These are phyloP conservation scores for Dolichomitus sp. DNA, from an alignment of 2,888 invertebrate species.

Conservation along the genomic window DNA sequence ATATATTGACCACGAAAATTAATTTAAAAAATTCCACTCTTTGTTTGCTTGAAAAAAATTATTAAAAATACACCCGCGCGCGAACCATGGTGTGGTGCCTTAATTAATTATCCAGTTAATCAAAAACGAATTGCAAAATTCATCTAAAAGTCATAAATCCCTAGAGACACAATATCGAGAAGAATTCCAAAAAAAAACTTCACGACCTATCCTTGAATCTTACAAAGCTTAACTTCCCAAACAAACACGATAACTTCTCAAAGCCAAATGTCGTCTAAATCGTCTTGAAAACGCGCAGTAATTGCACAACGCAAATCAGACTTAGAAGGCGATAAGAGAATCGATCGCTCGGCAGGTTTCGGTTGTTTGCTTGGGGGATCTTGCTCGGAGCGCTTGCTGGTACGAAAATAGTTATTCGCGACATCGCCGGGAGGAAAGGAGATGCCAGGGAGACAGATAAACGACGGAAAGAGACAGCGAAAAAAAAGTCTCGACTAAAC, in stretches of 20 bases:
- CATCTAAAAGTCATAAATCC: background rate
- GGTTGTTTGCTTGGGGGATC: constrained; percentile 6
- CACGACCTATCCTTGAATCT: background rate
- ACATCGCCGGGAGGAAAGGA: background rate
- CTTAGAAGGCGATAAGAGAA: constrained; percentile 17
- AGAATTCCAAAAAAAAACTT: background rate
- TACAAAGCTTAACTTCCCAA: background rate
- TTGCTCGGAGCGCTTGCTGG: background rate
- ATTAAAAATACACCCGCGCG: too few relatives aligned
- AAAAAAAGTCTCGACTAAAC: background rate
- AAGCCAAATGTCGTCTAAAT: background rate
- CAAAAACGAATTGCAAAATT: background rate
- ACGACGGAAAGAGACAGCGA: background rate
- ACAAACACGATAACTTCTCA: background rate
- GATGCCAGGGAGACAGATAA: background rate
- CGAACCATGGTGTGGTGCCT: too few relatives aligned
- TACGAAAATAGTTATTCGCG: constrained; percentile 41
- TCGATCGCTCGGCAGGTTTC: constrained; percentile 17
- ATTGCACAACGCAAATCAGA: constrained; percentile 13
- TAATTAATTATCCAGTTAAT: background rate
- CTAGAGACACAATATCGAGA: background rate
- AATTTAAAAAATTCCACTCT: too few relatives aligned
- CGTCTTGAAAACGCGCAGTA: background rate
- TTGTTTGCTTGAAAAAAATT: too few relatives aligned
- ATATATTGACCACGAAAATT: too few relatives aligned